These are phyloP conservation scores for Cyprinodon tularosa DNA, from an alignment of 2,113 vertebrate genomes.

Conservation along the genomic window DNA sequence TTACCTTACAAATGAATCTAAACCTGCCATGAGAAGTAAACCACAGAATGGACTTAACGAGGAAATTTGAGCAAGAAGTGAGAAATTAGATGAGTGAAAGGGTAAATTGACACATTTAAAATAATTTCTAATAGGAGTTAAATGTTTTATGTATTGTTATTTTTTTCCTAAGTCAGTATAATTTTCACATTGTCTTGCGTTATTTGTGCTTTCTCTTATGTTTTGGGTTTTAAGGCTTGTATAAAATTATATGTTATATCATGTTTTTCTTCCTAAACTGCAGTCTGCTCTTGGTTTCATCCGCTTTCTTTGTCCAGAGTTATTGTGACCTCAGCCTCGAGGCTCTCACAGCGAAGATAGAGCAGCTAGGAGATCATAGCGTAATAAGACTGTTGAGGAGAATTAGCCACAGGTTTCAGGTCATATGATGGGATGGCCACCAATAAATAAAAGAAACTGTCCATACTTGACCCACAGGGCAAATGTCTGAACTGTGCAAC, in stretches of 20 bases:
- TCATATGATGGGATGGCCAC: neutral
- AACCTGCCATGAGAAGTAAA: neutral
- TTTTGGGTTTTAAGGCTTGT: neutral
- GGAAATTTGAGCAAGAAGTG: too few species aligned
- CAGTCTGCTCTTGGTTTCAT: neutral
- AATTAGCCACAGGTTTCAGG: constrained; percentile 21
- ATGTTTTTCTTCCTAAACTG: neutral
- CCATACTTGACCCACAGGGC: constrained; percentile 13
- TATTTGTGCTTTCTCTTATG: neutral
- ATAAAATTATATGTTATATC: neutral
- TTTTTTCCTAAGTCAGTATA: too few species aligned
- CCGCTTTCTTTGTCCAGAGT: neutral
- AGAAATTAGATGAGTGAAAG: too few species aligned
- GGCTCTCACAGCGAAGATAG: neutral
- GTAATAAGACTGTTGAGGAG: constrained; percentile 10
- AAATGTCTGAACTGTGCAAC: constrained; percentile 32
- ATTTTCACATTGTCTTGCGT: too few species aligned
- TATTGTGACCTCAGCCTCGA: neutral
- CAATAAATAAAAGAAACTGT: constrained; percentile 20
- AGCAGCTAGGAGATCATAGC: constrained; percentile 23
- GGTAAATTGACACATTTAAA: too few species aligned
- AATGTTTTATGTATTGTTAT: too few species aligned
- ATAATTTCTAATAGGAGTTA: too few species aligned
- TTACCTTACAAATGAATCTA: neutral
- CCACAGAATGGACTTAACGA: neutral